phyloP scores from a whole-genome alignment of 2,888 invertebrate species.

The Tetramorium bicarinatum region DNA sequence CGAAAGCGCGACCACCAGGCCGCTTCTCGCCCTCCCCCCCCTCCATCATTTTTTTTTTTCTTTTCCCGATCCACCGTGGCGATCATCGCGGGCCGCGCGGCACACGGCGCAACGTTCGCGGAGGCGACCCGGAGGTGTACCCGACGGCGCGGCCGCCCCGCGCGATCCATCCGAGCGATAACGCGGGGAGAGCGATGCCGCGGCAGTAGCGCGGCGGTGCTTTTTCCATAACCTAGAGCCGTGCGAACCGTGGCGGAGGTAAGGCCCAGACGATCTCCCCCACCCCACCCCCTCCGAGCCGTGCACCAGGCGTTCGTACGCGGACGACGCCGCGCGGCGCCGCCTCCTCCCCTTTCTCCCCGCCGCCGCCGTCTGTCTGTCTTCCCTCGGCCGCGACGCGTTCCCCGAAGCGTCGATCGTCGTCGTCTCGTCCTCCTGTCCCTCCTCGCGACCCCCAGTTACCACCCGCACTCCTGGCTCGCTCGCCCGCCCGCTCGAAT shows the following conservation, averaged over 20 bases:
- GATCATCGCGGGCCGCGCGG: background rate
- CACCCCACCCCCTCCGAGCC: background rate
- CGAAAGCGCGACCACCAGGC: background rate
- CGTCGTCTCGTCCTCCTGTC: background rate
- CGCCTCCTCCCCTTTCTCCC: no score
- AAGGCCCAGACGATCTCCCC: background rate
- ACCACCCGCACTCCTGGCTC: no score
- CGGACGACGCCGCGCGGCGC: background rate
- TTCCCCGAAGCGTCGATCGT: background rate
- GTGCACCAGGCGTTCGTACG: background rate
- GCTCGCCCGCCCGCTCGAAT: background rate
- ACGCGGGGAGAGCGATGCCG: background rate
- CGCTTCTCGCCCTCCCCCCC: no score
- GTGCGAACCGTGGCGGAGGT: constrained; percentile 11
- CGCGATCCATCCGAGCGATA: background rate
- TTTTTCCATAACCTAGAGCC: constrained; percentile 15
- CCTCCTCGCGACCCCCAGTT: constrained; percentile 26
- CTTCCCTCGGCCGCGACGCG: background rate
- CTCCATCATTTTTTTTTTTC: background rate
- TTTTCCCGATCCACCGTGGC: background rate
- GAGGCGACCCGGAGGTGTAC: background rate
- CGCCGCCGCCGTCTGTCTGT: background rate
- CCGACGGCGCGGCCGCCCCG: background rate
- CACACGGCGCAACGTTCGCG: background rate
- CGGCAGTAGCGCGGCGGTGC: background rate